phyloP scores from a whole-genome alignment of 2,797 vertebrate species.

The Adelosebastes latens region DNA sequence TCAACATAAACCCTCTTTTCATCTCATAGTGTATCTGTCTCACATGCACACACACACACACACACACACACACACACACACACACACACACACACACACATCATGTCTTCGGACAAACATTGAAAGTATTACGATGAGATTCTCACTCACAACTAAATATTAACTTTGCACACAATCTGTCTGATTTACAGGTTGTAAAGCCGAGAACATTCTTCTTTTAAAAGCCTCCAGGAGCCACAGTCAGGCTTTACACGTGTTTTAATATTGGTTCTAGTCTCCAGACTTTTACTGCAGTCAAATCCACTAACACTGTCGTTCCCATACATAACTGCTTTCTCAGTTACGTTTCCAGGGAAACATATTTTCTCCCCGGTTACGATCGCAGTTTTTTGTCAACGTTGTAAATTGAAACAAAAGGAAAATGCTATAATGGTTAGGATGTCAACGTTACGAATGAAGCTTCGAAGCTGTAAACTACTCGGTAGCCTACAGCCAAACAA shows the following conservation, averaged over 20 bases:
- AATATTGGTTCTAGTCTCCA: neutral
- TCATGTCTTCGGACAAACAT: neutral
- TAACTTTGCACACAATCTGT: neutral
- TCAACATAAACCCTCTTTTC: constrained; percentile 43
- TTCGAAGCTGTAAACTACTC: no score
- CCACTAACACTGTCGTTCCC: neutral
- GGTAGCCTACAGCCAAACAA: no score
- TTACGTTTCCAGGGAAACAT: no score
- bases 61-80: neutral
- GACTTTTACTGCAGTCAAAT: neutral
- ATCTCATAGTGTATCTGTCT: neutral
- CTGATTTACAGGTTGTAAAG: neutral
- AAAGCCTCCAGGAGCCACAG: neutral
- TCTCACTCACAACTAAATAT: neutral
- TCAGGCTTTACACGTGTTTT: neutral
- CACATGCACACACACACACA: no score
- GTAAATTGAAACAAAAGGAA: no score
- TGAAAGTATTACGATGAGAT: neutral
- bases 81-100: neutral
- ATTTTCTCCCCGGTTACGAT: no score
- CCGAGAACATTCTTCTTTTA: neutral
- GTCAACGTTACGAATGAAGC: no score
- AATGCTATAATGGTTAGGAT: no score
- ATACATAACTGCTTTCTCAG: no score
- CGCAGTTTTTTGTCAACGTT: no score